Base-by-base conservation (phyloP, 1,140 invertebrate species). In the Epicauta chinensis region DNA sequence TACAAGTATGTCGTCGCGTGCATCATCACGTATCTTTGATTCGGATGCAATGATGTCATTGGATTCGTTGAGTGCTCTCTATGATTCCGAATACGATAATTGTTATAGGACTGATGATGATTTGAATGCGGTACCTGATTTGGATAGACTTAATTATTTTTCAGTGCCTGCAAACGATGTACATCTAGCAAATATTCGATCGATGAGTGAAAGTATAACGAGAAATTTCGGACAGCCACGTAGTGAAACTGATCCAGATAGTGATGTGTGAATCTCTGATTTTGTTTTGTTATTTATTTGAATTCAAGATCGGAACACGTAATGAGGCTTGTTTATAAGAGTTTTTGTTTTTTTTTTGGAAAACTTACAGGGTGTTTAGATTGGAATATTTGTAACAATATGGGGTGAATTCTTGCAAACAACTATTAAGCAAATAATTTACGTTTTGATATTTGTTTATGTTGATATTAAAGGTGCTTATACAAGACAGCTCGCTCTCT, bases 31-130 rank as follows among this genome's bases (percentile, higher is more conserved):
- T 11, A 77, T 87, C 13, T 80, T 86, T 58, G 84, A 87, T 63
- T 84, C 82, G 2, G 84, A 87, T 63, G 81, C 86, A 12, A 74
- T 86, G 29, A 78, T 89, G 51, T 87, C 82, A 43, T 70, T 89
- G 14, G 87, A 89, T 68, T 87, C 84, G 10, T 74, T 88, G 38
- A 87, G 85, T 69, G 83, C 84, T 40, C 79, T 89, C 52, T 92
- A 91, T 69, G 89, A 93, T 73, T 89, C 85, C 2, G 87, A 91
- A 63, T 89, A 89, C 66, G 83, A 85, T 60, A 82, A 83, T 66
- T 82, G 76, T 62, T 75, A 75, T 45, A 55, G 69, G 57, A 72
- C 70, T 11, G 72, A 73, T 51, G 71, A 74, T 51, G 70, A 71
- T 53, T 50, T 71, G 16, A 70, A 68, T 51, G 64, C 66, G 12